A percentile compares a stretch with the other conserved stretches of the same genome.
phyloP scores from a whole-genome alignment of 2,797 vertebrate species.

The Rhyacichthys aspro region DNA sequence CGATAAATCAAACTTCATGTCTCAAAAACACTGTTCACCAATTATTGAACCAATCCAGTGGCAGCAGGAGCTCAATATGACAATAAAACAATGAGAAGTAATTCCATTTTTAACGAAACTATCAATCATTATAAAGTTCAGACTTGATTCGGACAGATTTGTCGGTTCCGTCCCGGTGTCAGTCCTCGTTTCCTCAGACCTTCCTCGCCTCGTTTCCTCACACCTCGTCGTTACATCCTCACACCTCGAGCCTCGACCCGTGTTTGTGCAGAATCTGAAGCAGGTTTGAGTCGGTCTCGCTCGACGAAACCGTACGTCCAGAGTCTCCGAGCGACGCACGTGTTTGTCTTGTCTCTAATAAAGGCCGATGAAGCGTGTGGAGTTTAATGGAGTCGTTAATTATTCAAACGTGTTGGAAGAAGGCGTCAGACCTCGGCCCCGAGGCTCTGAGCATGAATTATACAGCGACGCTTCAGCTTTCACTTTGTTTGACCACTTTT shows the following conservation, averaged over 20 bases:
- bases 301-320: too few relatives aligned
- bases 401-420: slow-evolving; percentile 7
- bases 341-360: not conserved
- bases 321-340: too few relatives aligned
- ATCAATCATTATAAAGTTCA: too few relatives aligned
- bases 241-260: not conserved
- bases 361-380: not conserved
- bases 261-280: not conserved
- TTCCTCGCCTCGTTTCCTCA: not conserved
- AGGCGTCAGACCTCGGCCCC: not conserved
- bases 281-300: too few relatives aligned
- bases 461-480: not conserved
- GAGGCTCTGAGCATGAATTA: not conserved
- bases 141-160: too few relatives aligned
- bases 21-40: too few relatives aligned
- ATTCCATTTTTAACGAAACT: too few relatives aligned
- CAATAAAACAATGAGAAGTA: too few relatives aligned
- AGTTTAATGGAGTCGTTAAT: not conserved
- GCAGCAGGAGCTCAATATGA: too few relatives aligned
- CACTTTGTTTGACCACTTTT: not conserved
- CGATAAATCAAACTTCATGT: too few relatives aligned
- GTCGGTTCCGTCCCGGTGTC: slow-evolving; percentile 14
- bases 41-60: too few relatives aligned
- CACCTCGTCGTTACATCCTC: not conserved
- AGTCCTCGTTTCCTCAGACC: not conserved